phyloP scores from a whole-genome alignment of 53 echinoderm and acorn worm species.

The Echinarachnius parma region DNA sequence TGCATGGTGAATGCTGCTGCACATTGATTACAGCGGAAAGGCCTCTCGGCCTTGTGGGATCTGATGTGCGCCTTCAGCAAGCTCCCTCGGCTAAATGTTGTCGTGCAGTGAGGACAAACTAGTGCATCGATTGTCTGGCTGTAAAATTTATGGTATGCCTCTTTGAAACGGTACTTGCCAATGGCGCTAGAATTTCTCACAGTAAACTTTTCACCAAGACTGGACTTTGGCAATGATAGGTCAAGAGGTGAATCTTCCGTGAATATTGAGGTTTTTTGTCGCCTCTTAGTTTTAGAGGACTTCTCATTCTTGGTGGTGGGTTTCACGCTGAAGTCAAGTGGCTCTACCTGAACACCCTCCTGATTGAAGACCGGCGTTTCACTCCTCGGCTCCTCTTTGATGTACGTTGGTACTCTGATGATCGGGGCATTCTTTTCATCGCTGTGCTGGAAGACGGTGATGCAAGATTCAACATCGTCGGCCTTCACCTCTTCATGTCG shows the following conservation, averaged over 20 bases:
- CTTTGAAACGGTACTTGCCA: conserved; percentile 71
- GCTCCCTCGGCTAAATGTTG: conserved; percentile 64
- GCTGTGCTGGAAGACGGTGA: conserved; percentile 61
- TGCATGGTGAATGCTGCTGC: conserved; percentile 87
- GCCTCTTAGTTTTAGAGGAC: background rate
- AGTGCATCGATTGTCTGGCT: conserved; percentile 69
- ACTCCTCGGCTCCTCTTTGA: conserved; percentile 49
- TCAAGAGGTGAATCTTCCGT: conserved; percentile 65
- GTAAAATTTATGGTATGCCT: conserved; percentile 88
- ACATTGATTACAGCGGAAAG: conserved; percentile 81
- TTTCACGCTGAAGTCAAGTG: conserved; percentile 83
- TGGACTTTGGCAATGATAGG: conserved; percentile 71
- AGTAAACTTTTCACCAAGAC: conserved; percentile 22
- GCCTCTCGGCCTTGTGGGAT: conserved; percentile 81
- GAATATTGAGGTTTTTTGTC: conserved; percentile 28
- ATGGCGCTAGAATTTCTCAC: conserved; percentile 24
- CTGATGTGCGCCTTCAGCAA: conserved; percentile 84
- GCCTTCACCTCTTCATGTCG: conserved; percentile 80
- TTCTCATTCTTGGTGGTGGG: background rate
- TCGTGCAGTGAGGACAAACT: conserved; percentile 84
- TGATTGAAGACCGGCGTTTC: conserved; percentile 40
- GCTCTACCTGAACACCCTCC: conserved; percentile 66
- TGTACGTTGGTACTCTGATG: conserved; percentile 4
- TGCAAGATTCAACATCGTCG: conserved; percentile 70
- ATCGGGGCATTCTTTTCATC: conserved; percentile 31